A percentile compares a stretch with the other conserved stretches of the same genome.
phyloP scores from a whole-genome alignment of 2,797 vertebrate genomes.

The Lagodon rhomboides region DNA sequence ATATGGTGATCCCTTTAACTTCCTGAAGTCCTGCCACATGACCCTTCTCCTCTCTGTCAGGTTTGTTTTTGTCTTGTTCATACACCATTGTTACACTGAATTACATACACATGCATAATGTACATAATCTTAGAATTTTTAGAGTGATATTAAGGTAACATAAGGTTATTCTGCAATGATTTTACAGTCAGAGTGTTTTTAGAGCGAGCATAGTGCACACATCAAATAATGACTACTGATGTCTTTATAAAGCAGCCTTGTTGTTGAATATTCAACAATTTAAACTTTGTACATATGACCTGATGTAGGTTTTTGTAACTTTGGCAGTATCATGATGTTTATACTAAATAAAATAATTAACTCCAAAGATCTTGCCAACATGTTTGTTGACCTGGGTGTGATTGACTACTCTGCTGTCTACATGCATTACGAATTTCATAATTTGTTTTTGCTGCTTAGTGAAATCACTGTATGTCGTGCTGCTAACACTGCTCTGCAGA shows the following conservation, averaged over 20 bases:
- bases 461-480: too few species aligned
- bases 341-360: slow-evolving; percentile 68
- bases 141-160: slow-evolving; percentile 45
- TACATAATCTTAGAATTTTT: slow-evolving; percentile 64
- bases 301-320: slow-evolving; percentile 39
- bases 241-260: slow-evolving; percentile 10
- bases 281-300: slow-evolving; percentile 63
- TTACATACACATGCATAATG: slow-evolving; percentile 1
- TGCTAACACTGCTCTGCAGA: not conserved
- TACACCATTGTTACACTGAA: slow-evolving; percentile 46
- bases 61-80: slow-evolving; percentile 25
- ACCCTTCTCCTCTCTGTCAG: not conserved
- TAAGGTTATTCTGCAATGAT: slow-evolving; percentile 45
- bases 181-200: slow-evolving; percentile 33
- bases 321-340: slow-evolving; percentile 38
- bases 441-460: not conserved
- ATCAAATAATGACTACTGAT: slow-evolving; percentile 8
- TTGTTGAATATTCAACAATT: slow-evolving; percentile 49
- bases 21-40: slow-evolving; percentile 8
- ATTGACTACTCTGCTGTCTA: not conserved
- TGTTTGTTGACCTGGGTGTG: not conserved
- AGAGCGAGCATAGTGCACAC: slow-evolving; percentile 16
- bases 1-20: slow-evolving; percentile 9
- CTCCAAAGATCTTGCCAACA: not conserved
- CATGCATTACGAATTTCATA: too few species aligned